Percentiles rank a stretch among this genome's conserved stretches.
These are phyloP conservation scores for Solenopsis fugax DNA, from an alignment of 1,140 invertebrate genomes.

Conservation along the genomic window DNA sequence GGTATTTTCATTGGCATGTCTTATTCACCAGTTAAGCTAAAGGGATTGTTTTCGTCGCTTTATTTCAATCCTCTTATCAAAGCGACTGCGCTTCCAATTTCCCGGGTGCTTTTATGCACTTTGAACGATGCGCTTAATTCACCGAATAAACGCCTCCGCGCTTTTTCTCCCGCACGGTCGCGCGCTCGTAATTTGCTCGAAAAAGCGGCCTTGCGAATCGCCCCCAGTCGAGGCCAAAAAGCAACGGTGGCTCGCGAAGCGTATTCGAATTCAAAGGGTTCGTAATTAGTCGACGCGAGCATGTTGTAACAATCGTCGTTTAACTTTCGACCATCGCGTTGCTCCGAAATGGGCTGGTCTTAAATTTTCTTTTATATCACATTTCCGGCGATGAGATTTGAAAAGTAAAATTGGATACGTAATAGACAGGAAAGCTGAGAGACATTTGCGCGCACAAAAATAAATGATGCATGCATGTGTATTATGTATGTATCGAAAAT, in stretches of 20 bases:
- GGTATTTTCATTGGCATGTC: neutral
- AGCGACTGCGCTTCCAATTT: conserved; percentile 55
- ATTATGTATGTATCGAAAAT: neutral
- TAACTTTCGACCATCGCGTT: neutral
- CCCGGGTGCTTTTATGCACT: conserved; percentile 46
- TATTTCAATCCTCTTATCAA: conserved; percentile 65
- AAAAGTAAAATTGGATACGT: neutral
- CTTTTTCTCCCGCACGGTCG: conserved; percentile 21
- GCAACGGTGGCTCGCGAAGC: conserved; percentile 61
- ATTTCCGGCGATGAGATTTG: neutral
- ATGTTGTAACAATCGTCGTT: conserved; percentile 65
- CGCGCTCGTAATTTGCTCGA: conserved; percentile 60
- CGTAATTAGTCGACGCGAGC: conserved; percentile 69
- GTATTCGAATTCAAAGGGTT: conserved; percentile 67
- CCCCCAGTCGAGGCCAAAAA: conserved; percentile 50
- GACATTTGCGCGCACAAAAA: neutral
- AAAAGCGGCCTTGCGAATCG: conserved; percentile 37
- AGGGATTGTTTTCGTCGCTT: conserved; percentile 50
- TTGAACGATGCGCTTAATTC: conserved; percentile 65
- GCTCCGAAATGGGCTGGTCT: neutral
- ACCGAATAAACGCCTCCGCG: conserved; percentile 70
- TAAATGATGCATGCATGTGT: neutral
- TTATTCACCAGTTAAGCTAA: conserved; percentile 40
- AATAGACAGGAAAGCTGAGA: neutral
- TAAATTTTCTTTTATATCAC: conserved; percentile 55